Evolutionary conservation across 2,797 vertebrate genomes (phyloP).

Genomic region (Poeciliopsis paucimaculata): DNA sequence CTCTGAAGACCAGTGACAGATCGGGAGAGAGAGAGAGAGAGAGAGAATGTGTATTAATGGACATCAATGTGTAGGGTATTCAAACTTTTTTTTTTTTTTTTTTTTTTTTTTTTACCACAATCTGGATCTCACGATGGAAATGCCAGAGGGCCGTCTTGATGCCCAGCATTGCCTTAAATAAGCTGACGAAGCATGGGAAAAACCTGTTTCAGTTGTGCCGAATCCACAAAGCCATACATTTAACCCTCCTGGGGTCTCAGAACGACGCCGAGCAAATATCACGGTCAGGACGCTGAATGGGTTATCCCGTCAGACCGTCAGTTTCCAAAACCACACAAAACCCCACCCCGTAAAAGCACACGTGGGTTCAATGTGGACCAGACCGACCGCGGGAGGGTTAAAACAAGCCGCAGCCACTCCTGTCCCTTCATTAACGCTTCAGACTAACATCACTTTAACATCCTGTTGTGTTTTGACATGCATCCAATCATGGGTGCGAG

Average conservation of each 20-base stretch:
- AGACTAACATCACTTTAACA: slow-evolving; percentile 32
- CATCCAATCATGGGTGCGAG: slow-evolving; percentile 32
- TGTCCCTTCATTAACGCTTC: slow-evolving; percentile 5
- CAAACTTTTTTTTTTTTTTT: not conserved
- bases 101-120: not conserved
- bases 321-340: too few species aligned
- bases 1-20: not conserved
- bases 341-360: too few species aligned
- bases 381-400: too few species aligned
- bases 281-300: too few species aligned
- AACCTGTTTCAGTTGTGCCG: not conserved
- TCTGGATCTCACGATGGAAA: not conserved
- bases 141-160: not conserved
- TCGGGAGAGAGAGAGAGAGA: not conserved
- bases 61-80: not conserved
- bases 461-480: slow-evolving; percentile 52
- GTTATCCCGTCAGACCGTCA: too few species aligned
- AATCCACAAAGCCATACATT: slow-evolving; percentile 23
- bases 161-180: slow-evolving; percentile 8
- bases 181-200: slow-evolving; percentile 4
- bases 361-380: too few species aligned
- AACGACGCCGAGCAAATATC: too few species aligned
- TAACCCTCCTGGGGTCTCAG: not conserved
- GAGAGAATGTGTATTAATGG: not conserved
- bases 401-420: slow-evolving; percentile 12